A percentile compares a stretch with the other conserved stretches of the same genome.
phyloP scores from a whole-genome alignment of 2,888 invertebrate genomes.

The Sceliomorpha sp. region DNA sequence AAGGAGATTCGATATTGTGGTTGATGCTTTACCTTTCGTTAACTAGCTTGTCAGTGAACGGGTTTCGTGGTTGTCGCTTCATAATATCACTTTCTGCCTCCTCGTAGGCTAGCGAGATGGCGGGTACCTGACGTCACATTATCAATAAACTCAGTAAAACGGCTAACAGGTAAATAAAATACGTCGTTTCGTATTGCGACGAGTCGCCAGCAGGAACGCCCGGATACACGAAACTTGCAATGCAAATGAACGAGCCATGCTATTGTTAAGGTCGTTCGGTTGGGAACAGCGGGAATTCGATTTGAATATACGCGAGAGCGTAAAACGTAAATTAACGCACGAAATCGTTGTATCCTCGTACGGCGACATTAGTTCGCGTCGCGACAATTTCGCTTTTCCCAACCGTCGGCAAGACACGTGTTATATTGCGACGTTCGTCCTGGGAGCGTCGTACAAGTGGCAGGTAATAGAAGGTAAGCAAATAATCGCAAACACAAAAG shows the following conservation, averaged over 20 bases:
- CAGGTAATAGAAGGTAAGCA: constrained; percentile 58
- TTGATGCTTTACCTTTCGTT: constrained; percentile 85
- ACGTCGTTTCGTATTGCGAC: constrained; percentile 58
- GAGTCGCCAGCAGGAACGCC: constrained; percentile 56
- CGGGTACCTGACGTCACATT: constrained; percentile 84
- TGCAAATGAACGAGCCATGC: too few species aligned
- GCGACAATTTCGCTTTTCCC: too few species aligned
- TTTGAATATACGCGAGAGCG: too few species aligned
- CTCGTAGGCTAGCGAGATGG: constrained; percentile 93
- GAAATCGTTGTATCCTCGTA: too few species aligned
- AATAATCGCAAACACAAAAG: constrained; percentile 46
- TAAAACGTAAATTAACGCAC: too few species aligned
- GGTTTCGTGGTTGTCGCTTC: constrained; percentile 92
- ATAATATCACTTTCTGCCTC: constrained; percentile 93
- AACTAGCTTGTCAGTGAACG: constrained; percentile 91
- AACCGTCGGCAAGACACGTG: too few species aligned
- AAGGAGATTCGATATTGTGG: constrained; percentile 59
- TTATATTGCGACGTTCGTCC: constrained; percentile 56
- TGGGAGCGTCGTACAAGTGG: constrained; percentile 49
- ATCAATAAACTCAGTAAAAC: constrained; percentile 77
- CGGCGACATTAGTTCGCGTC: too few species aligned
- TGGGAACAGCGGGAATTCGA: too few species aligned
- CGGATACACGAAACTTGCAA: too few species aligned
- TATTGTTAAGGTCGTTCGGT: too few species aligned
- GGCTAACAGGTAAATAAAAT: constrained; percentile 60